phyloP scores from a whole-genome alignment of 2,888 invertebrate genomes.

The Drosophila incognita region DNA sequence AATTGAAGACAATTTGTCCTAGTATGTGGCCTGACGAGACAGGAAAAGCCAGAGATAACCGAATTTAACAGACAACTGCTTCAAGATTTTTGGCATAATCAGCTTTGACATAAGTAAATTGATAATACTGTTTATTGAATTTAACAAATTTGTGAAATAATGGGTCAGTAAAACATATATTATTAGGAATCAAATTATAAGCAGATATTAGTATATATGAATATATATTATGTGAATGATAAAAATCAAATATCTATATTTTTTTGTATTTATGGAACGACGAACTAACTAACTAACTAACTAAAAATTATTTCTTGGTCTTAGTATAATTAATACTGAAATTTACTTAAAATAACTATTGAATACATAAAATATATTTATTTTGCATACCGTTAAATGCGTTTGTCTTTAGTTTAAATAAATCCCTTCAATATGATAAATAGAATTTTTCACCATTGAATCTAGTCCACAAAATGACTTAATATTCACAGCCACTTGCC shows the following conservation, averaged over 20 bases:
- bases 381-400: not conserved
- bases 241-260: not conserved
- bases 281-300: not conserved
- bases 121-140: conserved; percentile 36
- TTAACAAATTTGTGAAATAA: conserved; percentile 1
- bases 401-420: no score
- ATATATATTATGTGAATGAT: not conserved
- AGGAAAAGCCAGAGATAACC: conserved; percentile 20
- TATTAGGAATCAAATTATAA: not conserved
- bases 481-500: conserved; percentile 22
- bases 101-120: conserved; percentile 35
- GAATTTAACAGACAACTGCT: conserved; percentile 20
- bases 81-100: conserved; percentile 10
- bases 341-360: no score
- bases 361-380: not conserved
- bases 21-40: not conserved
- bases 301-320: not conserved
- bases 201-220: not conserved
- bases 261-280: not conserved
- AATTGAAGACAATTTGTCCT: not conserved
- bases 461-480: conserved; percentile 28
- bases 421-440: not conserved
- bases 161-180: not conserved
- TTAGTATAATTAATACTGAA: not conserved
- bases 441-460: not conserved